Conservation (phyloP, 1,140 invertebrate genomes). For the Tetramorium alpestre region DNA sequence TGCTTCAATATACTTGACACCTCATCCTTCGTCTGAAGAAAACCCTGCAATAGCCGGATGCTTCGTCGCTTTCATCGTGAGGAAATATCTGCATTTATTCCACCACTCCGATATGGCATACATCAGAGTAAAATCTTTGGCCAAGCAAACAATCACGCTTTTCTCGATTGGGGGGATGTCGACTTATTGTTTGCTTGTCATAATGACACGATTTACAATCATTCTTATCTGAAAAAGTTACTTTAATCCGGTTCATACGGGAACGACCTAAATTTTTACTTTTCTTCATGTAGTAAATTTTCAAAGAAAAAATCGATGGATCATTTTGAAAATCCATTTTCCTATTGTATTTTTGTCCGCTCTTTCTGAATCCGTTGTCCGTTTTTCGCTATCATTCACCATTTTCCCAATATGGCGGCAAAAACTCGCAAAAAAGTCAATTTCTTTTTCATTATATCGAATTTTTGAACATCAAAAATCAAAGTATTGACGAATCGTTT, state of each 20-base stretch:
- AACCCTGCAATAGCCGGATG: slow-evolving; percentile 70
- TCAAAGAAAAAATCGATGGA: too few species aligned
- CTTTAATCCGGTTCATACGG: neutral
- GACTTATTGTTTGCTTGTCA: slow-evolving; percentile 40
- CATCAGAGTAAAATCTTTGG: slow-evolving; percentile 73
- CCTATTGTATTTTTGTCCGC: too few species aligned
- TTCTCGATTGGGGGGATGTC: neutral
- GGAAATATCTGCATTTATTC: slow-evolving; percentile 69
- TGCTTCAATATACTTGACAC: neutral
- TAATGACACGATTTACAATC: slow-evolving; percentile 62
- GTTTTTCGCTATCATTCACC: too few species aligned
- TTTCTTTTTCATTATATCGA: too few species aligned
- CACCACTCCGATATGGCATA: slow-evolving; percentile 70
- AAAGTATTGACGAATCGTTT: too few species aligned
- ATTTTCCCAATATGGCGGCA: too few species aligned
- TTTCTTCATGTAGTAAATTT: too few species aligned
- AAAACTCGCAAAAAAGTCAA: too few species aligned
- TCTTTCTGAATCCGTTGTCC: too few species aligned
- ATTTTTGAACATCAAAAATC: too few species aligned
- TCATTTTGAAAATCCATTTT: too few species aligned
- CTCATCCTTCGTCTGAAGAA: slow-evolving; percentile 53
- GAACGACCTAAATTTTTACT: too few species aligned
- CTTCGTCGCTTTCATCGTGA: slow-evolving; percentile 67
- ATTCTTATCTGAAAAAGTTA: neutral
- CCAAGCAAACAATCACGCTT: slow-evolving; percentile 22